Conservation (phyloP, 2,797 vertebrate species). For the Scomberomorus guttatus region DNA sequence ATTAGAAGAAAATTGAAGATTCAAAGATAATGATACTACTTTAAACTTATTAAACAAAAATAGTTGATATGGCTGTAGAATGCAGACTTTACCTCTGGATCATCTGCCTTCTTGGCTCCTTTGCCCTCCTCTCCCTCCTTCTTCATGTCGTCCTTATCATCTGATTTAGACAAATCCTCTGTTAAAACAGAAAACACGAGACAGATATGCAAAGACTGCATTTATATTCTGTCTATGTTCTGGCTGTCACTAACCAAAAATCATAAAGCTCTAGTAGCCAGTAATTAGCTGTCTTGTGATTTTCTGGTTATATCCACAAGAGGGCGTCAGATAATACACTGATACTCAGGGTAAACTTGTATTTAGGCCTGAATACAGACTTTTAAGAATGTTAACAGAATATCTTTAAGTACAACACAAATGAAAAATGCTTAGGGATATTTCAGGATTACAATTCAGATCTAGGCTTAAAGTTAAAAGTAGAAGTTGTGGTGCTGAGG, state of each 20-base stretch:
- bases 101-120: constrained; percentile 73
- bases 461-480: background rate
- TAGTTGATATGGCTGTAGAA: background rate
- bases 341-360: background rate
- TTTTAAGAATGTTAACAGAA: background rate
- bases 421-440: background rate
- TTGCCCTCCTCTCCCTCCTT: constrained; percentile 83
- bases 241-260: background rate
- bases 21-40: background rate
- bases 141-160: constrained; percentile 87
- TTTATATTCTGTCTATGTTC: background rate
- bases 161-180: constrained; percentile 85
- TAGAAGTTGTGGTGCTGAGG: constrained; percentile 1
- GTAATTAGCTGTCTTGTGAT: background rate
- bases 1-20: background rate
- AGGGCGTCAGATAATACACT: constrained; percentile 2
- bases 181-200: constrained; percentile 34
- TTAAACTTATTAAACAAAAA: constrained; percentile 9
- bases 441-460: background rate
- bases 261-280: background rate
- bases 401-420: background rate
- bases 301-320: constrained; percentile 39
- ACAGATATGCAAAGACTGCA: background rate
- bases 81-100: constrained; percentile 78
- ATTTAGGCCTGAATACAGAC: background rate